Evolutionary conservation across 2,888 invertebrate species (phyloP).

Genomic region (Meteorus colon): DNA sequence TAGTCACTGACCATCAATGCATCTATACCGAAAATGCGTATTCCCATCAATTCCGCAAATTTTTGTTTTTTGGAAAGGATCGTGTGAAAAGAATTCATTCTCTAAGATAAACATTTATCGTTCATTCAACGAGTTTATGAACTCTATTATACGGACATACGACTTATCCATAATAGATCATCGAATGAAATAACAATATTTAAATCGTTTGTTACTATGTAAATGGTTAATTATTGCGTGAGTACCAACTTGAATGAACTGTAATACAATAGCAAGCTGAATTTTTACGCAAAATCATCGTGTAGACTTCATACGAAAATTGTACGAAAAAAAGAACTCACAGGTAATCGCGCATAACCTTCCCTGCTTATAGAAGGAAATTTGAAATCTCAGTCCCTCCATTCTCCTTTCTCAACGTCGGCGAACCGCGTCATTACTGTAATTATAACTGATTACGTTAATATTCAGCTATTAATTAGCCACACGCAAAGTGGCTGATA

Average conservation of each 20-base stretch:
- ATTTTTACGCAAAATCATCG: background rate
- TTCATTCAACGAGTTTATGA: background rate
- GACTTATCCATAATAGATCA: too few relatives aligned
- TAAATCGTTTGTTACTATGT: too few relatives aligned
- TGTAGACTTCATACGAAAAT: constrained; percentile 12
- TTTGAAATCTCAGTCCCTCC: background rate
- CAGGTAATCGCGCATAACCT: background rate
- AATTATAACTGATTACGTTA: constrained; percentile 71
- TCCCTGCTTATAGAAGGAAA: background rate
- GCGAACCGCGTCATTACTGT: constrained; percentile 67
- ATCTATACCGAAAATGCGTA: too few relatives aligned
- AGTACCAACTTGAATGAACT: background rate
- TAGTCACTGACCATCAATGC: constrained; percentile 56
- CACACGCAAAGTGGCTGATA: constrained; percentile 58
- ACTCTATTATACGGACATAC: background rate
- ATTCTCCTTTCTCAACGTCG: constrained; percentile 54
- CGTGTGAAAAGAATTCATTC: too few relatives aligned
- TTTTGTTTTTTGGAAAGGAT: too few relatives aligned
- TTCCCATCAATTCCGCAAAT: too few relatives aligned
- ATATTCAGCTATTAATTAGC: constrained; percentile 71
- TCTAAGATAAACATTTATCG: background rate
- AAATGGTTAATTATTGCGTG: too few relatives aligned
- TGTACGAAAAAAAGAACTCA: background rate
- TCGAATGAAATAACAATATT: too few relatives aligned
- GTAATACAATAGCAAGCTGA: background rate